A percentile compares a stretch with the other conserved stretches of the same genome.
These are phyloP conservation scores for Onychostoma macrolepis DNA, from an alignment of 2,113 vertebrate genomes.

Conservation along the genomic window DNA sequence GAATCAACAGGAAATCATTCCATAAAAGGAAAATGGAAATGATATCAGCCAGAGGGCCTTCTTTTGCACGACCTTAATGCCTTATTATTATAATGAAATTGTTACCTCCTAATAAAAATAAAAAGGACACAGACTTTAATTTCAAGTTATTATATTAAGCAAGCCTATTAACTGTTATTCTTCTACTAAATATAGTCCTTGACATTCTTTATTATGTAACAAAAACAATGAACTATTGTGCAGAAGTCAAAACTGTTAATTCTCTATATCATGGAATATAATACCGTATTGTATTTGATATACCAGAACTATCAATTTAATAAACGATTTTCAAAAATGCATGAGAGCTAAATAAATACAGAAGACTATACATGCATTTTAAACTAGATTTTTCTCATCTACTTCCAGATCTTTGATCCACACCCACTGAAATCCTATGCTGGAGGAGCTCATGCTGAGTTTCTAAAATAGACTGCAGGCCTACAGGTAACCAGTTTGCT, in stretches of 20 bases:
- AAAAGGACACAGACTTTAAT: not conserved
- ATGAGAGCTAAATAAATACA: not conserved
- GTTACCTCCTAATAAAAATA: not conserved
- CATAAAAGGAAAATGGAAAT: not conserved
- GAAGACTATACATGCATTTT: not conserved
- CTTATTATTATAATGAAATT: not conserved
- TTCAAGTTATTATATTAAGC: not conserved
- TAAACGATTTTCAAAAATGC: not conserved
- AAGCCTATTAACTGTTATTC: not conserved
- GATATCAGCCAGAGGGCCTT: not conserved
- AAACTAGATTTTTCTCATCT: not conserved
- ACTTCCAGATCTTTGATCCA: not conserved
- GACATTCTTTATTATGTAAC: not conserved
- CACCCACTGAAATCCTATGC: not conserved
- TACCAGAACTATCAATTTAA: not conserved
- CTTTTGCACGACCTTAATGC: not conserved
- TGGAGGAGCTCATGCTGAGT: not conserved
- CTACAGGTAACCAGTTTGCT: constrained; percentile 38
- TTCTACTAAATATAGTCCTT: not conserved
- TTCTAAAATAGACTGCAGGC: not conserved
- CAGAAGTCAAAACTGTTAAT: not conserved
- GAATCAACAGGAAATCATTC: not conserved
- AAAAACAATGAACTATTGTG: not conserved
- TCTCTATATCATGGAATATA: not conserved
- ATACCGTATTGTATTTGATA: no score